Evolutionary conservation across 2,113 vertebrate genomes (phyloP).

Genomic region (Prionailurus bengalensis): DNA sequence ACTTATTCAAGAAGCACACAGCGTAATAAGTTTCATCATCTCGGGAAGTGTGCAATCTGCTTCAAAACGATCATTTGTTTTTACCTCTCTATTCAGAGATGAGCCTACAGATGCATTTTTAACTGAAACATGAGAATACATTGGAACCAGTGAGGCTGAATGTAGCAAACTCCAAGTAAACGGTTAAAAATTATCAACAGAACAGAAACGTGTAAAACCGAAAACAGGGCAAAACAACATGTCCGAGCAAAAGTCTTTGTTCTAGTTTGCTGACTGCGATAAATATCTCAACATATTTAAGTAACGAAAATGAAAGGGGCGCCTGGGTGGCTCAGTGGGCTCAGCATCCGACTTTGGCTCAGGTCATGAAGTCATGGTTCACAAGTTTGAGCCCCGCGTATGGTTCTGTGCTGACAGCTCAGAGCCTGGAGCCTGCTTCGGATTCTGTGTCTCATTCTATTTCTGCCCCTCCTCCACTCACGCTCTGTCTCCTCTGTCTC

Average conservation of each 20-base stretch:
- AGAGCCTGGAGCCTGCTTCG: no score
- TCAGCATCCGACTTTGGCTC: no score
- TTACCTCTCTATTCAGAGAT: background rate
- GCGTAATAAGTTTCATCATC: background rate
- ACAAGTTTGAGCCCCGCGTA: no score
- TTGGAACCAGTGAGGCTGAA: accelerated
- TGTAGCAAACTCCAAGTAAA: background rate
- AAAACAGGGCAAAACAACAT: background rate
- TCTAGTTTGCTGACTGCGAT: accelerated
- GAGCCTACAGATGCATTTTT: background rate
- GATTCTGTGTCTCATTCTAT: no score
- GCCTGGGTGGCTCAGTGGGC: no score
- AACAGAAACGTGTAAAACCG: accelerated
- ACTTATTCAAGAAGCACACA: accelerated
- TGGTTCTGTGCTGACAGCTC: no score
- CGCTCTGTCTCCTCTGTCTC: no score
- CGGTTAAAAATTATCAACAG: background rate
- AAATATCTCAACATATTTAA: background rate
- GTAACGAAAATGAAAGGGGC: background rate
- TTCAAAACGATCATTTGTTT: background rate
- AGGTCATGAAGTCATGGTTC: no score
- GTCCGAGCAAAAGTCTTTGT: background rate
- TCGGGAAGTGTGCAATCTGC: background rate
- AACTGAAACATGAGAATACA: background rate
- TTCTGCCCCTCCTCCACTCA: no score